phyloP scores from a whole-genome alignment of 2,113 vertebrate genomes.

The Mormyrus lacerda region DNA sequence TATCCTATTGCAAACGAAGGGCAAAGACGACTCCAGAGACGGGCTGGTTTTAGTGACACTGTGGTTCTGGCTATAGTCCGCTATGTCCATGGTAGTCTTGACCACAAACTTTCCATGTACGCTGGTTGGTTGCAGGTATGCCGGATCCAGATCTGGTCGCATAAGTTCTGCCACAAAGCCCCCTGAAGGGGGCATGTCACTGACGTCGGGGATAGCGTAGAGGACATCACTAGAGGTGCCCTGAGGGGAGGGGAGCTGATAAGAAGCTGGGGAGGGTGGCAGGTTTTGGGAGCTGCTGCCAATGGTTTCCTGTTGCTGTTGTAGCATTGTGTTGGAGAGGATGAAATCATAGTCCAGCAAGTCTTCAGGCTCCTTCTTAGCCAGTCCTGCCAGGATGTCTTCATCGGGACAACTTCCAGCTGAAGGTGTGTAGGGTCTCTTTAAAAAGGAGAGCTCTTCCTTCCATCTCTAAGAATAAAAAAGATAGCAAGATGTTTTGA shows the following conservation, averaged over 20 bases:
- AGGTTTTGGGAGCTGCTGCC: conserved; percentile 53
- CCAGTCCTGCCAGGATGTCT: conserved; percentile 54
- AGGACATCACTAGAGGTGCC: conserved; percentile 49
- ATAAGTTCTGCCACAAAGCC: conserved; percentile 93
- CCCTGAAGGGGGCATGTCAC: conserved; percentile 82
- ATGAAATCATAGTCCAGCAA: conserved; percentile 92
- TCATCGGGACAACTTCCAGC: conserved; percentile 57
- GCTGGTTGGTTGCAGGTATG: conserved; percentile 72
- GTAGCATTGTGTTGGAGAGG: conserved; percentile 80
- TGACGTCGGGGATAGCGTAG: conserved; percentile 80
- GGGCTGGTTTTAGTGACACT: conserved; percentile 65
- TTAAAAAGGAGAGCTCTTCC: conserved; percentile 80
- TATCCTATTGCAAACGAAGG: conserved; percentile 73
- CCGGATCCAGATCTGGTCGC: conserved; percentile 85
- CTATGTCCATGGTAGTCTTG: conserved; percentile 76
- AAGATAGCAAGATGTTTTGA: conserved; percentile 25
- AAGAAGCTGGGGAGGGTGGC: conserved; percentile 60
- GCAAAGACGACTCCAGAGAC: conserved; percentile 51
- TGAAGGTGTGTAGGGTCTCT: conserved; percentile 63
- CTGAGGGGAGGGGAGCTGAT: conserved; percentile 62
- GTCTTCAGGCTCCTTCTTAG: conserved; percentile 76
- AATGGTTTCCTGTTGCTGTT: conserved; percentile 53
- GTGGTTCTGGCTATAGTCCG: conserved; percentile 70
- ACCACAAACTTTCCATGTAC: conserved; percentile 86
- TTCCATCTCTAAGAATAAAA: conserved; percentile 76